Conservation (phyloP, 2,113 vertebrate species). For the Pachycephala philippinensis region DNA sequence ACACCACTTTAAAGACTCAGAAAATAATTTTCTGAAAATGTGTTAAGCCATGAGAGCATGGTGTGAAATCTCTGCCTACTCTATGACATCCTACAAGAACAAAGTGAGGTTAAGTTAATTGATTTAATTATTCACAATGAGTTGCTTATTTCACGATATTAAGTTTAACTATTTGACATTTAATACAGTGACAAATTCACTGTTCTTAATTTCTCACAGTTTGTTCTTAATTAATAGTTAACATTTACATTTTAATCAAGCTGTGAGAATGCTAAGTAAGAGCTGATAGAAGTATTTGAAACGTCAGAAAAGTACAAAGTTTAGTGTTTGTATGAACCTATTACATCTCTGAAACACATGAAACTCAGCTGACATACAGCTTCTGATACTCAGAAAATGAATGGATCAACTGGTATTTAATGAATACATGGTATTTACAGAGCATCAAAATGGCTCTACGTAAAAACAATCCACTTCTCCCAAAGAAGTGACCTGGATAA, state of each 20-base stretch:
- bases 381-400: neutral
- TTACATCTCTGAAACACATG: neutral
- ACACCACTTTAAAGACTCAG: neutral
- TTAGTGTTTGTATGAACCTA: neutral
- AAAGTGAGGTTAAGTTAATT: conserved; percentile 12
- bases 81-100: neutral
- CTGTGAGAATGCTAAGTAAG: neutral
- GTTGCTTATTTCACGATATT: conserved; percentile 6
- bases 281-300: neutral
- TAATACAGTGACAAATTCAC: conserved; percentile 4
- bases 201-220: neutral
- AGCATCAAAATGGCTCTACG: neutral
- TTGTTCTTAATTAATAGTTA: conserved; percentile 13
- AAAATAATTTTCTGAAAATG: neutral
- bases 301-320: neutral
- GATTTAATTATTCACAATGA: conserved; percentile 33
- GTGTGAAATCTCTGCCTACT: conserved; percentile 19
- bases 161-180: conserved; percentile 35
- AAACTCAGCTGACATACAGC: neutral
- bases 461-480: neutral
- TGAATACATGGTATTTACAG: neutral
- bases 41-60: neutral
- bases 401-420: neutral
- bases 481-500: neutral
- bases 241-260: conserved; percentile 12